phyloP scores from a whole-genome alignment of 2,888 invertebrate species.

The Lasius fuliginosus region DNA sequence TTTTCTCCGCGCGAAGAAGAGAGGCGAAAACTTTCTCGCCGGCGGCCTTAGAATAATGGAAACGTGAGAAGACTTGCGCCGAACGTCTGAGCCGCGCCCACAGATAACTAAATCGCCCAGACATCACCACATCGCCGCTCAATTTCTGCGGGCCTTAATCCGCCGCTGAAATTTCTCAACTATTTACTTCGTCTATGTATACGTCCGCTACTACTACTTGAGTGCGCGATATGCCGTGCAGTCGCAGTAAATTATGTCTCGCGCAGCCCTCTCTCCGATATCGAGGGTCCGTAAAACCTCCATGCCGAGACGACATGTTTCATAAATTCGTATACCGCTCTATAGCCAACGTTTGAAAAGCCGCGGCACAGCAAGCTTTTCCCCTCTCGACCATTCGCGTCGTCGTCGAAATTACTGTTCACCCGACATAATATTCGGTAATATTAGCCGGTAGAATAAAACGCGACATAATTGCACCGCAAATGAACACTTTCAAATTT shows the following conservation, averaged over 20 bases:
- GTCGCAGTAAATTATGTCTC: constrained; percentile 59
- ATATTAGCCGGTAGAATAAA: background rate
- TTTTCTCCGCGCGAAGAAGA: constrained; percentile 12
- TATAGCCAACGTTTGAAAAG: background rate
- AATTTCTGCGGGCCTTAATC: constrained; percentile 68
- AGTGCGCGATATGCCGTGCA: constrained; percentile 19
- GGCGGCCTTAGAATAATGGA: constrained; percentile 74
- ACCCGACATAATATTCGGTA: background rate
- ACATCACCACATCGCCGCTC: constrained; percentile 61
- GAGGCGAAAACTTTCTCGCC: constrained; percentile 65
- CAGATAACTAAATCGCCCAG: constrained; percentile 56
- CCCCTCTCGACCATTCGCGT: background rate
- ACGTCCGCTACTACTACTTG: background rate
- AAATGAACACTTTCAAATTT: constrained; percentile 6
- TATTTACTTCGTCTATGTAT: constrained; percentile 51
- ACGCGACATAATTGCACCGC: background rate
- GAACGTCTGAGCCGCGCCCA: constrained; percentile 58
- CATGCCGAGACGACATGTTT: constrained; percentile 33
- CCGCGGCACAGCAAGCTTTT: background rate
- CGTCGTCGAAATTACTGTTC: constrained; percentile 43
- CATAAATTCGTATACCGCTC: constrained; percentile 46
- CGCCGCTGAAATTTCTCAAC: constrained; percentile 60
- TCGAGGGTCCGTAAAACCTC: constrained; percentile 44
- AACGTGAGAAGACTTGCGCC: constrained; percentile 73
- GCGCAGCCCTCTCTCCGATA: constrained; percentile 39